Evolutionary conservation across 2,888 invertebrate species (phyloP).

Genomic region (Pseudeuparius sepicola): DNA sequence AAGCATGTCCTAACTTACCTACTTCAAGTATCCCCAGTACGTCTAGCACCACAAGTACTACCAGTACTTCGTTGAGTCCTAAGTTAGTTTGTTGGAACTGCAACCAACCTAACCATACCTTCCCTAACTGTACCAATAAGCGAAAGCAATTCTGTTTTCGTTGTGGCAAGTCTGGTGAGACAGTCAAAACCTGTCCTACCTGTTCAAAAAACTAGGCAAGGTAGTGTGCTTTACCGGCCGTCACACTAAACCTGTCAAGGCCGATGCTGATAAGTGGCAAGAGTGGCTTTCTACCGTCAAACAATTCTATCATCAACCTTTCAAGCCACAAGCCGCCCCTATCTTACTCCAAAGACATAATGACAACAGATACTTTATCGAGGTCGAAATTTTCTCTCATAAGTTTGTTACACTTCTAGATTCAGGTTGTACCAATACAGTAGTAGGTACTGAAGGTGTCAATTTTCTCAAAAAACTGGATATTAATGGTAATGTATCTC

Average conservation of each 20-base stretch:
- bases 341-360: slow-evolving; percentile 8
- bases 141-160: too few species aligned
- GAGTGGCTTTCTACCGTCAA: not conserved
- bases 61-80: too few species aligned
- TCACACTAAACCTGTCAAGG: not conserved
- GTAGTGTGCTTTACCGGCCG: not conserved
- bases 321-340: slow-evolving; percentile 7
- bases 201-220: not conserved
- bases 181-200: too few species aligned
- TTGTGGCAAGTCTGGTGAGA: too few species aligned
- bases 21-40: too few species aligned
- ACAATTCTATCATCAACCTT: slow-evolving; percentile 5
- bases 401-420: too few species aligned
- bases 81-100: slow-evolving; percentile 8
- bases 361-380: too few species aligned
- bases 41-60: too few species aligned
- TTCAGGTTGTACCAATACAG: not conserved
- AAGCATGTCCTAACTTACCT: too few species aligned
- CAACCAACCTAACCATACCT: not conserved
- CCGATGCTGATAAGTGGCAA: not conserved
- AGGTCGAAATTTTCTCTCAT: too few species aligned
- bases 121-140: not conserved
- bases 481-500: too few species aligned
- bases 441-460: too few species aligned
- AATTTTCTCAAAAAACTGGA: not conserved